Percentiles rank a stretch among this genome's conserved stretches.
Evolutionary conservation across 2,888 invertebrate genomes (phyloP).

Genomic region (Nephrocerus scutellatus): DNA sequence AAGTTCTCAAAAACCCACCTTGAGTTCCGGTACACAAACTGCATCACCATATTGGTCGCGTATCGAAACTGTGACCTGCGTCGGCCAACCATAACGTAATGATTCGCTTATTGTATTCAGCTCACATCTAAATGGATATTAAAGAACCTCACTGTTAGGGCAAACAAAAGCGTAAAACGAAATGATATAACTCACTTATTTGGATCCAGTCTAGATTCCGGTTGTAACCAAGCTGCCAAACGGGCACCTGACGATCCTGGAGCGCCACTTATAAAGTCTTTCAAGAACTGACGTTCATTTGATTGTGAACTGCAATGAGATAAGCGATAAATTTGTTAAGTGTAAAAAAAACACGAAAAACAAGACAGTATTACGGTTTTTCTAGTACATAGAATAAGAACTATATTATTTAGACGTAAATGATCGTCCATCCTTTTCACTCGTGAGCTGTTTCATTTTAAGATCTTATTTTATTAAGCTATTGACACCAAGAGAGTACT

Average conservation of each 20-base stretch:
- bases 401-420: too few relatives aligned
- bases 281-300: conserved; percentile 85
- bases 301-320: conserved; percentile 64
- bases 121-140: conserved; percentile 60
- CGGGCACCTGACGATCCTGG: conserved; percentile 83
- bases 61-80: conserved; percentile 71
- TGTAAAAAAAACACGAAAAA: conserved; percentile 9
- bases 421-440: too few relatives aligned
- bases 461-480: too few relatives aligned
- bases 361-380: neutral
- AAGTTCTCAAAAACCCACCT: conserved; percentile 51
- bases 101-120: conserved; percentile 67
- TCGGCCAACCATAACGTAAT: conserved; percentile 74
- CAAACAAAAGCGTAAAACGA: neutral
- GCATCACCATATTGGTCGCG: conserved; percentile 88
- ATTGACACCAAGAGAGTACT: too few relatives aligned
- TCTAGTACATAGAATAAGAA: too few relatives aligned
- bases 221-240: conserved; percentile 90
- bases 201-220: conserved; percentile 86
- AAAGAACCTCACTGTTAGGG: neutral
- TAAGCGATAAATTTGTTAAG: neutral
- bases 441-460: too few relatives aligned
- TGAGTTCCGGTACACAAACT: conserved; percentile 77
- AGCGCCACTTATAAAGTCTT: conserved; percentile 84
- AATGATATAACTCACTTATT: conserved; percentile 36